A percentile compares a stretch with the other conserved stretches of the same genome.
phyloP scores from a whole-genome alignment of 2,797 vertebrate genomes.

The Oreortyx pictus region DNA sequence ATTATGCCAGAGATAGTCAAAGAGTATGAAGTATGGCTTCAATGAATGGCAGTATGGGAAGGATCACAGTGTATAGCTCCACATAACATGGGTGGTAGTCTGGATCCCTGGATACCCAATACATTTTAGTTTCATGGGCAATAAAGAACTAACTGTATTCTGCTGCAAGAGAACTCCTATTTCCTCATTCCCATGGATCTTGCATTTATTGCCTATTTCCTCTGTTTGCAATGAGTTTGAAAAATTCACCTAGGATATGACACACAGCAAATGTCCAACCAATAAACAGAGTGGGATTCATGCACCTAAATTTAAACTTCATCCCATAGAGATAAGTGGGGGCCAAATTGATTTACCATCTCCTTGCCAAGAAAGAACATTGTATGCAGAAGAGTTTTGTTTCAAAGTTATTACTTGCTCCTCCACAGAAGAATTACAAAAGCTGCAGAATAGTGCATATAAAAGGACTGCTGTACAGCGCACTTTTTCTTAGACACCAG shows the following conservation, averaged over 20 bases:
- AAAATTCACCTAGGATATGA: not conserved
- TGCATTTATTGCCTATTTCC: not conserved
- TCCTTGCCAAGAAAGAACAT: not conserved
- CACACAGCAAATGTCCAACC: not conserved
- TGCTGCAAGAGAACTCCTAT: not conserved
- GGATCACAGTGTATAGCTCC: not conserved
- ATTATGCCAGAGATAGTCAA: not conserved
- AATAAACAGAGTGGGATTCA: not conserved
- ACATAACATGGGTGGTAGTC: not conserved
- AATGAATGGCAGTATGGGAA: not conserved
- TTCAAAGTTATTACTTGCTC: not conserved
- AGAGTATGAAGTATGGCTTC: not conserved
- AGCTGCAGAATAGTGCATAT: not conserved
- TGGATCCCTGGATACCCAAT: not conserved
- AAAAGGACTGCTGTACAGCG: not conserved
- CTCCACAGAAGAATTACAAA: not conserved
- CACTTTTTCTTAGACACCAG: not conserved
- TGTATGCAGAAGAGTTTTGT: not conserved
- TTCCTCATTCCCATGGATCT: not conserved
- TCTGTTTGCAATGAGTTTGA: not conserved
- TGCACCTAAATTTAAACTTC: not conserved
- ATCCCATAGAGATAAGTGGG: not conserved
- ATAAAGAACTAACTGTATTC: not conserved
- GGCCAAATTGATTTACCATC: not conserved
- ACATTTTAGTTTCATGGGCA: not conserved